These are phyloP conservation scores for Grammomys dolichurus DNA, from an alignment of 2,113 vertebrate genomes.

Conservation along the genomic window DNA sequence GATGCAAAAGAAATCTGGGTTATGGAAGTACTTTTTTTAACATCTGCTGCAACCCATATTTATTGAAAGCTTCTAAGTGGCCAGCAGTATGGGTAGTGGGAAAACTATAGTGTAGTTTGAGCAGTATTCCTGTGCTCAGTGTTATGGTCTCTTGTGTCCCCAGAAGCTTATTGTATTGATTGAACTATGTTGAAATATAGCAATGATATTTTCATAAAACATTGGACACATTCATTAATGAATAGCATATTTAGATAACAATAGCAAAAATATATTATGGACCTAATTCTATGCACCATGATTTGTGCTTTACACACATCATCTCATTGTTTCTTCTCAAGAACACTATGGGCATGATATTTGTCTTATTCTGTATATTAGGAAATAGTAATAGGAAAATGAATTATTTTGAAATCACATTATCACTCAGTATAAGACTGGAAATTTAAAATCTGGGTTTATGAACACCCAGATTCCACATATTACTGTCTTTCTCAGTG, in stretches of 20 bases:
- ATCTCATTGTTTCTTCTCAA: not conserved
- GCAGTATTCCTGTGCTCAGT: not conserved
- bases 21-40: not conserved
- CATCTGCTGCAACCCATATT: not conserved
- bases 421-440: not conserved
- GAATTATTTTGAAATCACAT: not conserved
- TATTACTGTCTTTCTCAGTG: not conserved
- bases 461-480: not conserved
- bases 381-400: not conserved
- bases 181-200: not conserved
- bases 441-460: not conserved
- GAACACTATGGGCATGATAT: not conserved
- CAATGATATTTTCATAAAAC: not conserved
- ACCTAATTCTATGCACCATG: not conserved
- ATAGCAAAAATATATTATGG: not conserved
- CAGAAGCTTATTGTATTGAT: not conserved
- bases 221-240: not conserved
- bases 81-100: not conserved
- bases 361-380: not conserved
- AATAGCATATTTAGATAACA: not conserved
- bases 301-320: not conserved
- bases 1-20: not conserved
- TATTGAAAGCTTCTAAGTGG: not conserved
- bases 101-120: not conserved
- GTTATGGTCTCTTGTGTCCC: not conserved